Evolutionary conservation across 2,888 invertebrate species (phyloP).

Genomic region (Ecdyonurus torrentis): DNA sequence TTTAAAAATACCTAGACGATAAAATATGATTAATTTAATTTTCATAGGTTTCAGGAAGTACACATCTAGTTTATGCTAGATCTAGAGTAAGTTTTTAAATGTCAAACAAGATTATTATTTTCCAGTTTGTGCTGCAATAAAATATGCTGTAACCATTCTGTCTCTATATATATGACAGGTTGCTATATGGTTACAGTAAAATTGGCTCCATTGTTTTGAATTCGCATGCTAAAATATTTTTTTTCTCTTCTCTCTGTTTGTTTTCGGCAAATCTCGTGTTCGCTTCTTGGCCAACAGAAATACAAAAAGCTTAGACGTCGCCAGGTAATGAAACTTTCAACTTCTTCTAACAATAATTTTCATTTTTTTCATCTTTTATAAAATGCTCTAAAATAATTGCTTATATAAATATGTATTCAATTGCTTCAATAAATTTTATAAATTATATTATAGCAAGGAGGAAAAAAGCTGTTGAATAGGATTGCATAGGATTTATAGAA

Average conservation of each 20-base stretch:
- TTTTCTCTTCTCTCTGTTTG: constrained; percentile 5
- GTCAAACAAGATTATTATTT: not conserved
- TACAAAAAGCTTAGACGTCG: constrained; percentile 67
- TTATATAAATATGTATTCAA: no score
- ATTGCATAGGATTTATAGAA: no score
- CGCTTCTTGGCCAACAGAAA: constrained; percentile 39
- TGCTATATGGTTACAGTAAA: not conserved
- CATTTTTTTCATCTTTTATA: no score
- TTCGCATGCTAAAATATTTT: not conserved
- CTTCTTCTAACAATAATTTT: constrained; percentile 14
- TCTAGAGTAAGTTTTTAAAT: not conserved
- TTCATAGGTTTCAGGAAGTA: not conserved
- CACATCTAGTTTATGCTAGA: not conserved
- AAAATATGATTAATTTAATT: not conserved
- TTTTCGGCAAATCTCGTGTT: constrained; percentile 5
- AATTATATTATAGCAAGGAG: no score
- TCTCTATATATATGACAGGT: not conserved
- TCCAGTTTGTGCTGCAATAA: not conserved
- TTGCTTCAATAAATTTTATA: no score
- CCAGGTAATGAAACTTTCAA: constrained; percentile 38
- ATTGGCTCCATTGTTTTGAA: not conserved
- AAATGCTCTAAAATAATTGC: no score
- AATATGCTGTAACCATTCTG: not conserved
- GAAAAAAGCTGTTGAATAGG: no score
- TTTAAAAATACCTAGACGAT: not conserved